Conservation (phyloP, 2,797 vertebrate genomes). For the Rousettus madagascariensis region DNA sequence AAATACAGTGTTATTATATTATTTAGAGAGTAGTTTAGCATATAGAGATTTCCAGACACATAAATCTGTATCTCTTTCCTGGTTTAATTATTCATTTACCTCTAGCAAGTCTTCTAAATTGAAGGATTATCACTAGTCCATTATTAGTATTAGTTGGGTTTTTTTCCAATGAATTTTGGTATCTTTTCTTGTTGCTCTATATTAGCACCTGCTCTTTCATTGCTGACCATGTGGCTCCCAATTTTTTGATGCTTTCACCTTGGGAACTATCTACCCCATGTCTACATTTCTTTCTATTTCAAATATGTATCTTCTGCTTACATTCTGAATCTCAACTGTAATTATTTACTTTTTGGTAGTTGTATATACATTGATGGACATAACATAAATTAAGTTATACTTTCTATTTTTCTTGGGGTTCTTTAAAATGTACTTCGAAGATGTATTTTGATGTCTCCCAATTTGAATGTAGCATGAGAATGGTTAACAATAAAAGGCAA, state of each 20-base stretch:
- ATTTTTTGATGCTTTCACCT: neutral
- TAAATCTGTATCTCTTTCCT: neutral
- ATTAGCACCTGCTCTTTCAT: neutral
- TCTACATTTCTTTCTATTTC: neutral
- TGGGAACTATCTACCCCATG: neutral
- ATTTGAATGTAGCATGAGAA: neutral
- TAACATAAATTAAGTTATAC: neutral
- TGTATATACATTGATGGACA: neutral
- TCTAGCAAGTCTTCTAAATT: neutral
- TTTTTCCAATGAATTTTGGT: neutral
- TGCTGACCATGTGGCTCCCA: neutral
- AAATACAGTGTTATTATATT: neutral
- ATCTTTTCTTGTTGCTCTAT: neutral
- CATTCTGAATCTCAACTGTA: neutral
- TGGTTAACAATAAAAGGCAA: slow-evolving; percentile 5
- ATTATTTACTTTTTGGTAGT: neutral
- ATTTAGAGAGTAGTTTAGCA: neutral
- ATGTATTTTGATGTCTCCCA: neutral
- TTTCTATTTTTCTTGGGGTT: neutral
- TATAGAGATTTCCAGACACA: neutral
- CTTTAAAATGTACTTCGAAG: neutral
- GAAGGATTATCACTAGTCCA: neutral
- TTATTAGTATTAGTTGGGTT: neutral
- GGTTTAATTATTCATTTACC: neutral
- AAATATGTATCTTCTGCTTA: neutral